Percentiles rank a stretch among this genome's conserved stretches.
Conservation (phyloP, 2,797 vertebrate genomes). For the Lates japonicus region DNA sequence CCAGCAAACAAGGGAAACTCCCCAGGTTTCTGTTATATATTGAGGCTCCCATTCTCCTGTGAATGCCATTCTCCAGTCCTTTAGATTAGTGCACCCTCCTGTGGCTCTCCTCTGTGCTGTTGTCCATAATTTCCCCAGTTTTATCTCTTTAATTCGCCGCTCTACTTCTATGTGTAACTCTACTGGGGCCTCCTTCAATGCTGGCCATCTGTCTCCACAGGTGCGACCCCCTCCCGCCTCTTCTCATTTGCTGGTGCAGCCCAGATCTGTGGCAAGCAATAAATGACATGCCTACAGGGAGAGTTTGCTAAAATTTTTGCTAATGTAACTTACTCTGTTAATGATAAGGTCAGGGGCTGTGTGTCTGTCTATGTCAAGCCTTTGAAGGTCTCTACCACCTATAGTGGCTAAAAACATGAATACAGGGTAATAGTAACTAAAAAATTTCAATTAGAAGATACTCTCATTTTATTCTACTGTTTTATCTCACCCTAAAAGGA, state of each 20-base stretch:
- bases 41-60: not conserved
- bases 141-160: not conserved
- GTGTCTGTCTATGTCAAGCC: not conserved
- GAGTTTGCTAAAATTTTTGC: not conserved
- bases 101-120: not conserved
- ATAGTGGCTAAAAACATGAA: not conserved
- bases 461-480: not conserved
- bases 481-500: not conserved
- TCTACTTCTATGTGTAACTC: not conserved
- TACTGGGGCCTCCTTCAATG: conserved; percentile 4
- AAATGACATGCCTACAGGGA: not conserved
- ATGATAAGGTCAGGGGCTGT: too few relatives aligned
- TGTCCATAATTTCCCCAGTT: not conserved
- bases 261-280: conserved; percentile 1
- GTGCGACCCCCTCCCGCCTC: not conserved
- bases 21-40: not conserved
- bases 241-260: not conserved
- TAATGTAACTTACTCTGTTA: not conserved
- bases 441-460: not conserved
- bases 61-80: not conserved
- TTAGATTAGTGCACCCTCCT: not conserved
- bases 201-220: conserved; percentile 20
- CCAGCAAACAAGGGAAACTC: conserved; percentile 8
- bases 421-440: not conserved
- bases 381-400: too few relatives aligned